Conservation (phyloP, 2,888 invertebrate genomes). For the Zaprionus obscuricornis region DNA sequence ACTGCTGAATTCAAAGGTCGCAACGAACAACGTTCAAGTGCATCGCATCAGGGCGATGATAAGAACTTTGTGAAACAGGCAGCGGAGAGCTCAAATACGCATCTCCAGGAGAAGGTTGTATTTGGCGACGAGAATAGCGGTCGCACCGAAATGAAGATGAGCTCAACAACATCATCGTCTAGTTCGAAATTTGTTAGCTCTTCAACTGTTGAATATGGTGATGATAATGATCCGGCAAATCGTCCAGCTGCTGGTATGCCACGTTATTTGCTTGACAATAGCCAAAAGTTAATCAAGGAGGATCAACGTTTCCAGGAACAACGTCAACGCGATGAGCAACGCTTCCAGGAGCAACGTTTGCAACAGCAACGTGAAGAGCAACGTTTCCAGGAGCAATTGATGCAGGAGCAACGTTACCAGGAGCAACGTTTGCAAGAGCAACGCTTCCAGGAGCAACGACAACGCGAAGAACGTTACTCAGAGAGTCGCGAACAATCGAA, state of each 20-base stretch:
- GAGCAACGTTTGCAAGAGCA: slow-evolving; percentile 78
- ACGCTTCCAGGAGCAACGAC: slow-evolving; percentile 54
- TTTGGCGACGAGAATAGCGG: slow-evolving; percentile 84
- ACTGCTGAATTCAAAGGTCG: slow-evolving; percentile 87
- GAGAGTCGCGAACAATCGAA: slow-evolving; percentile 80
- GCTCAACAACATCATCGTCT: slow-evolving; percentile 81
- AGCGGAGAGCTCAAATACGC: slow-evolving; percentile 84
- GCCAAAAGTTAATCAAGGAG: too few species aligned
- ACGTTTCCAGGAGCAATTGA: slow-evolving; percentile 74
- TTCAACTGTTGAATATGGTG: slow-evolving; percentile 68
- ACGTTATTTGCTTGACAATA: slow-evolving; percentile 65
- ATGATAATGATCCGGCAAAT: too few species aligned
- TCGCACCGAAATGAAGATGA: slow-evolving; percentile 82
- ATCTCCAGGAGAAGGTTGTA: slow-evolving; percentile 84
- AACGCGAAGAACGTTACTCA: slow-evolving; percentile 81
- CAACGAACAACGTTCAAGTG: slow-evolving; percentile 86
- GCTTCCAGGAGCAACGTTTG: slow-evolving; percentile 58
- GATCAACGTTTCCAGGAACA: slow-evolving; percentile 31
- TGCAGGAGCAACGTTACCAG: slow-evolving; percentile 34
- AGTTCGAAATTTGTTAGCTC: slow-evolving; percentile 75
- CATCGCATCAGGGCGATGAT: slow-evolving; percentile 85
- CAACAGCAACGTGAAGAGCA: slow-evolving; percentile 67
- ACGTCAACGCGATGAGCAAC: slow-evolving; percentile 77
- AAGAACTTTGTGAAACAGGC: slow-evolving; percentile 84
- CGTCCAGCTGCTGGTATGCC: slow-evolving; percentile 52